phyloP scores from a whole-genome alignment of 2,888 invertebrate species.

The Omphaloscelis lunosa region DNA sequence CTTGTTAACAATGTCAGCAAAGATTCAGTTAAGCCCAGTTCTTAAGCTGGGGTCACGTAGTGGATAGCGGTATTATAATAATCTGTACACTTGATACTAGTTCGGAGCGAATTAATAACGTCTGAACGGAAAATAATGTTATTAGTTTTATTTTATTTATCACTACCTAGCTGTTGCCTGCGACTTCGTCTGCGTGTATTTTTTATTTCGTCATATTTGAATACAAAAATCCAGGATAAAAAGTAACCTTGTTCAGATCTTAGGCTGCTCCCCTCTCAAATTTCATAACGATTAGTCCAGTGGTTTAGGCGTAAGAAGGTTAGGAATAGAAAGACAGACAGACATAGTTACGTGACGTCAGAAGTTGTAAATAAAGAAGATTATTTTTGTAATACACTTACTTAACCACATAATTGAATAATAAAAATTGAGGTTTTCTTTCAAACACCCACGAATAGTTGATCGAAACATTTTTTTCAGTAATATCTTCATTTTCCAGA shows the following conservation, averaged over 20 bases:
- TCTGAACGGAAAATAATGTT: slow-evolving; percentile 3
- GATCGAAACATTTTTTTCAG: not conserved
- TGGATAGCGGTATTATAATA: slow-evolving; percentile 23
- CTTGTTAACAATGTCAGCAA: slow-evolving; percentile 21
- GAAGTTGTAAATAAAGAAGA: not conserved
- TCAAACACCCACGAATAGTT: not conserved
- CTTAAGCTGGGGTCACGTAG: slow-evolving; percentile 51
- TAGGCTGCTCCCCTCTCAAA: not conserved
- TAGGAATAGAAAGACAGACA: not conserved
- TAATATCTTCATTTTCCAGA: not conserved
- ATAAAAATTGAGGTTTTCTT: not conserved
- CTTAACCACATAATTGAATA: not conserved
- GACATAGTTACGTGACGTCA: not conserved
- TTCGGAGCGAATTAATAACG: slow-evolving; percentile 22
- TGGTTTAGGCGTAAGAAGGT: not conserved
- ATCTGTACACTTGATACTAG: slow-evolving; percentile 16
- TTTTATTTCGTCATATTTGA: not conserved
- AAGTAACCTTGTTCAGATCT: not conserved
- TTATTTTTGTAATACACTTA: not conserved
- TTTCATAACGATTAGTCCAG: not conserved
- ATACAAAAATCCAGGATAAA: not conserved
- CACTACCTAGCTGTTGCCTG: no score
- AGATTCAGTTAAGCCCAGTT: slow-evolving; percentile 32
- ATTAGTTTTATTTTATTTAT: not conserved
- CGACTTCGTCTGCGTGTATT: no score